Evolutionary conservation across 2,888 invertebrate genomes (phyloP), one percentile per base, ranked within the genome.

Genomic region (Diarsia rubi): DNA sequence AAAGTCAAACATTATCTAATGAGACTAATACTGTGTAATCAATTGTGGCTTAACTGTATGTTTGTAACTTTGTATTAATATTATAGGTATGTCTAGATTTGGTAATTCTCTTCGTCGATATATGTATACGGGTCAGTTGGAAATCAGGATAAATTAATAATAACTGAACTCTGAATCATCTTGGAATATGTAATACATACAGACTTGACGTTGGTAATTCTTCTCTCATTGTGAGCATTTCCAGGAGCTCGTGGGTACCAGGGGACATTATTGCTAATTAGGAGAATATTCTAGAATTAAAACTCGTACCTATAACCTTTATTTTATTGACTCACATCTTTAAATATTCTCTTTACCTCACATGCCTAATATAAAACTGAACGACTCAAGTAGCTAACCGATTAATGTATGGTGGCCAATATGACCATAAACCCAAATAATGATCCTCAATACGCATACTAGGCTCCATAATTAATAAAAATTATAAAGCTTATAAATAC

Each of bases 1-100:
- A 79, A 85, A 85, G 70, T 84, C 88, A 86, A 85, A 87, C 81
- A 82, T 82, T 83, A 82, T 74, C 60, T 44, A 45, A 44, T 68
- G 27, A 31, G 54, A 57, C 52, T 73, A 75, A 79, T 75, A 54
- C 47, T 31, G 9, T 68, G 45, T 74, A 78, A 74, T 78, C 68
- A 71, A 71, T 78, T 68, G 54, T 67, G 31, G 31, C 27, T 21
- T 59, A 72, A 12, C 16, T 63, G 54, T 47, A 27, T 2, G 16
- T 27, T n/a, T 68, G 54, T 47, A 27, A 1, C 14, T 27, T n/a
- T 68, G 19, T 27, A 11, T 60, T 62, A 27, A 14, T 42, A 60
- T 14, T 19, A 27, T 54, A 44, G 47, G n/a, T 54, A 60, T 52
- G 19, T 59, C 12, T 27, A 37, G 24, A n/a, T 24, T n/a, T 42